A percentile compares a stretch with the other conserved stretches of the same genome.
Evolutionary conservation across 1,140 invertebrate genomes (phyloP).

Genomic region (Ylistrum balloti): DNA sequence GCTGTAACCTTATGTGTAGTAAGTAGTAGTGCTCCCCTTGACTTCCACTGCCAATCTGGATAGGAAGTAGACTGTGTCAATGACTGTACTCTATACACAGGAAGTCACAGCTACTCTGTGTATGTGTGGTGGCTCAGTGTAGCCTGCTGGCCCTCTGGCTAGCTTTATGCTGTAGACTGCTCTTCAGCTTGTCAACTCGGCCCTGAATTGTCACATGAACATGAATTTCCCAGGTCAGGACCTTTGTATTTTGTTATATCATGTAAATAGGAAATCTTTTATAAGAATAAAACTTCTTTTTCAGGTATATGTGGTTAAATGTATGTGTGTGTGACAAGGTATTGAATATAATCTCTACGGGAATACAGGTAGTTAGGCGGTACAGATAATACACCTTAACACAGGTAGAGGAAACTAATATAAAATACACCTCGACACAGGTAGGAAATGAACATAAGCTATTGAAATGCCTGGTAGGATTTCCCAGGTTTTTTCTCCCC

Average conservation of each 20-base stretch:
- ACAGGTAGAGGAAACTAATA: neutral
- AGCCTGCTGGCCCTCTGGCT: neutral
- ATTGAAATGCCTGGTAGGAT: neutral
- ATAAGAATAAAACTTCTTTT: conserved; percentile 21
- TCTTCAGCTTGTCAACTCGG: neutral
- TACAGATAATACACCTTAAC: conserved; percentile 9
- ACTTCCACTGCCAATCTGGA: conserved; percentile 31
- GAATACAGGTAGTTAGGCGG: conserved; percentile 30
- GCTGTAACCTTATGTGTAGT: neutral
- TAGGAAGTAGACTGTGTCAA: conserved; percentile 32
- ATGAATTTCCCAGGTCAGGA: neutral
- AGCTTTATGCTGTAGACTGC: neutral
- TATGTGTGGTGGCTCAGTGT: neutral
- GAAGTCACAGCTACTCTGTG: neutral
- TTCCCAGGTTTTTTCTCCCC: neutral
- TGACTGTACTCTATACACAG: neutral
- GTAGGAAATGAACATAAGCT: conserved; percentile 32
- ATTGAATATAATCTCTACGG: neutral
- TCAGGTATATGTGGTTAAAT: neutral
- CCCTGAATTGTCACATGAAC: neutral
- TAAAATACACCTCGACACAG: neutral
- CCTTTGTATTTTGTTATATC: neutral
- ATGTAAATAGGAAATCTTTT: conserved; percentile 16
- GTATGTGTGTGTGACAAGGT: neutral
- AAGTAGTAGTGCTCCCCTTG: conserved; percentile 6